Percentiles rank a stretch among this genome's conserved stretches.
phyloP scores from a whole-genome alignment of 2,888 invertebrate species.

The Clunio marinus region DNA sequence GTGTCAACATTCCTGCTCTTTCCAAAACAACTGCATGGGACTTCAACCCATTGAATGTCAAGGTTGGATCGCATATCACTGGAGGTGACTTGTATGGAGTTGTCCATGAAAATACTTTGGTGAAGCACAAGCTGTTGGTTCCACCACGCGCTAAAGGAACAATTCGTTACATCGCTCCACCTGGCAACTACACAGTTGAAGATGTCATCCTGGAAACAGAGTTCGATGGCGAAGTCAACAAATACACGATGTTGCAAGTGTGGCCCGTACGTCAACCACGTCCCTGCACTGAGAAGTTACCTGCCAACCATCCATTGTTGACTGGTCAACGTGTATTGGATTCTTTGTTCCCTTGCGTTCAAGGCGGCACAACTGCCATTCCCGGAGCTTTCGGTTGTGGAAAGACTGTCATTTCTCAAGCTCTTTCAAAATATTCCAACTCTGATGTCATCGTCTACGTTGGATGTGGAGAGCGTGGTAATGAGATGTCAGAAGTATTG shows the following conservation, averaged over 20 bases:
- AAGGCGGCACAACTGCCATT: slow-evolving; percentile 98
- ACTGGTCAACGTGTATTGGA: slow-evolving; percentile 98
- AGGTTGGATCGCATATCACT: slow-evolving; percentile 95
- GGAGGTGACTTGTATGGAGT: slow-evolving; percentile 96
- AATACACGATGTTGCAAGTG: slow-evolving; percentile 96
- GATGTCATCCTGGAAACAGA: slow-evolving; percentile 97
- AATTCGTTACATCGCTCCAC: slow-evolving; percentile 88
- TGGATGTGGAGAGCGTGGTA: slow-evolving; percentile 99
- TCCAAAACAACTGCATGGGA: slow-evolving; percentile 84
- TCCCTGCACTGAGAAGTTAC: slow-evolving; percentile 95
- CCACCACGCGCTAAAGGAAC: slow-evolving; percentile 95
- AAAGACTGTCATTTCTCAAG: slow-evolving; percentile 99
- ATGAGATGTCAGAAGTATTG: slow-evolving; percentile 99
- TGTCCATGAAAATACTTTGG: slow-evolving; percentile 95
- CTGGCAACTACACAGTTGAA: slow-evolving; percentile 89
- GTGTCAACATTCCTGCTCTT: slow-evolving; percentile 90
- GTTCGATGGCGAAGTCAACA: slow-evolving; percentile 91
- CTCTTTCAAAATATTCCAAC: slow-evolving; percentile 98
- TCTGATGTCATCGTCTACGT: slow-evolving; percentile 99
- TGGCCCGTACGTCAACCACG: slow-evolving; percentile 99
- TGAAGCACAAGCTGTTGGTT: slow-evolving; percentile 94
- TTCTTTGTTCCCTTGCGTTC: slow-evolving; percentile 98
- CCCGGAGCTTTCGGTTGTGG: slow-evolving; percentile 99
- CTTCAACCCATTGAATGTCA: slow-evolving; percentile 78
- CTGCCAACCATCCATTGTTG: slow-evolving; percentile 95